These are phyloP conservation scores for Zaprionus nigranus DNA, from an alignment of 1,140 invertebrate genomes.

Conservation along the genomic window DNA sequence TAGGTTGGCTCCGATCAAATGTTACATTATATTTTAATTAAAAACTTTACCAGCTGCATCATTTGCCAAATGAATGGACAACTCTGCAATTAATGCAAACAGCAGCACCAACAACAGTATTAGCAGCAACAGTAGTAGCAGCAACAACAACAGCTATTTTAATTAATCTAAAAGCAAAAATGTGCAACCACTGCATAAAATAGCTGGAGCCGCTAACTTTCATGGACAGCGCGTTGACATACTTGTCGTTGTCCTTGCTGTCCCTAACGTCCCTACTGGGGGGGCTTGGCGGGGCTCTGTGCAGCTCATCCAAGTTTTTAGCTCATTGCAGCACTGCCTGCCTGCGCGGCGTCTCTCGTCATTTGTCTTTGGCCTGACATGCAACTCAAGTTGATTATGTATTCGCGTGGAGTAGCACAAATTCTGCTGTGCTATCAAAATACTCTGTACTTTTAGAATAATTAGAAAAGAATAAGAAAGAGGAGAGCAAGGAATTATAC, in stretches of 20 bases:
- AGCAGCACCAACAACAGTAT: conserved; percentile 25
- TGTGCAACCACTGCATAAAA: conserved; percentile 47
- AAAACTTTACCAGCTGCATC: conserved; percentile 78
- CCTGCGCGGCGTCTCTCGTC: conserved; percentile 46
- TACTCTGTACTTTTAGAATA: conserved; percentile 17
- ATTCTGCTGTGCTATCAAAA: background rate
- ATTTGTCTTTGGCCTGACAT: conserved; percentile 69
- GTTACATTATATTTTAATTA: conserved; percentile 80
- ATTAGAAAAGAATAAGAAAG: background rate
- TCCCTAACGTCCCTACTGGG: conserved; percentile 3
- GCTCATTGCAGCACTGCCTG: conserved; percentile 30
- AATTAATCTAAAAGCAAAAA: conserved; percentile 80
- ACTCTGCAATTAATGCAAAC: conserved; percentile 76
- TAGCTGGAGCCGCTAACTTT: conserved; percentile 48
- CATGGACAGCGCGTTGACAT: conserved; percentile 59
- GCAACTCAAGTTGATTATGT: conserved; percentile 68
- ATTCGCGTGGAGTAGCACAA: conserved; percentile 10
- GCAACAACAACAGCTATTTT: conserved; percentile 64
- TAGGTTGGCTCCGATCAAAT: conserved; percentile 63
- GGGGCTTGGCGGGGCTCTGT: conserved; percentile 8
- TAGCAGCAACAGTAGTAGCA: conserved; percentile 1
- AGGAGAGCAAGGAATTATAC: background rate
- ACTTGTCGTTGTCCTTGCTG: conserved; percentile 41
- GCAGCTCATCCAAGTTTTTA: conserved; percentile 42
- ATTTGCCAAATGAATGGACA: conserved; percentile 80